These are phyloP conservation scores for Autographa pulchrina DNA, from an alignment of 2,888 invertebrate species.

Conservation along the genomic window DNA sequence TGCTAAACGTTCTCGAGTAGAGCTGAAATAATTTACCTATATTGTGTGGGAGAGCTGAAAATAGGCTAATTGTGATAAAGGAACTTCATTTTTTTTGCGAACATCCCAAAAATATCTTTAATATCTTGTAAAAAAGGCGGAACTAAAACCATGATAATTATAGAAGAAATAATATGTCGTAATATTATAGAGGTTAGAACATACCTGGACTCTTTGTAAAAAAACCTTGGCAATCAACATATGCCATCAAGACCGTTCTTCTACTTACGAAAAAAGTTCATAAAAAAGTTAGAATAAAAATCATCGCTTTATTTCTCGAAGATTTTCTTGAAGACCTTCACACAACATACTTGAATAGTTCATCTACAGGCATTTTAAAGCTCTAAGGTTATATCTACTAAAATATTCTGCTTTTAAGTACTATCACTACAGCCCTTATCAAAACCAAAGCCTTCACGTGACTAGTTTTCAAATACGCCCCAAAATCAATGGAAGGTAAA, in stretches of 20 bases:
- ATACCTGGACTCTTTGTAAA: too few species aligned
- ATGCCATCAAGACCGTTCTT: too few species aligned
- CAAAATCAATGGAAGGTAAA: constrained; percentile 56
- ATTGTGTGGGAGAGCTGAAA: background rate
- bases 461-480: constrained; percentile 47
- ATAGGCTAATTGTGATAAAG: background rate
- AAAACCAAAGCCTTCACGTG: constrained; percentile 43
- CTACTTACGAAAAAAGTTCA: too few species aligned
- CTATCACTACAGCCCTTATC: constrained; percentile 35
- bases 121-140: too few species aligned
- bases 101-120: too few species aligned
- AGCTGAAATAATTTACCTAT: constrained; percentile 23
- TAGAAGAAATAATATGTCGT: too few species aligned
- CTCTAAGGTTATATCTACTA: constrained; percentile 7
- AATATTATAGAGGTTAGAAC: too few species aligned
- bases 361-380: background rate
- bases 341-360: background rate
- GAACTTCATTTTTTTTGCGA: too few species aligned
- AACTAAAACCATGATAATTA: too few species aligned
- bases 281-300: too few species aligned
- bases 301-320: too few species aligned
- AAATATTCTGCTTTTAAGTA: constrained; percentile 27
- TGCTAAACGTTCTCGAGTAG: constrained; percentile 34
- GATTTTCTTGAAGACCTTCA: constrained; percentile 15
- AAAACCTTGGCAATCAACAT: too few species aligned